Percentiles rank a stretch among this genome's conserved stretches.
Evolutionary conservation across 92 coral and sea anemone species (phyloP).

Genomic region (Diadumene lineata): DNA sequence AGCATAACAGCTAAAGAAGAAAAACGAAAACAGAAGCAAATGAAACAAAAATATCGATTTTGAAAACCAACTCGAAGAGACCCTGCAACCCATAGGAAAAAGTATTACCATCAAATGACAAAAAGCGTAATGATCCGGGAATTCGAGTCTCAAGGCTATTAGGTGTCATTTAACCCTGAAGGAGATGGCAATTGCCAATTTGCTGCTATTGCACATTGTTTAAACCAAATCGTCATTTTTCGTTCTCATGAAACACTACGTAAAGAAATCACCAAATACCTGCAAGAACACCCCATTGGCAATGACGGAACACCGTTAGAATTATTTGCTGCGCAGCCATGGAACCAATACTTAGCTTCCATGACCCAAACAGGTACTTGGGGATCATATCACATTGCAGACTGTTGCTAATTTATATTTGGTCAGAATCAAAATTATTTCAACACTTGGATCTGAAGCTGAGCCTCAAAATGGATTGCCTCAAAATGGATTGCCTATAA

Average conservation of each 20-base stretch:
- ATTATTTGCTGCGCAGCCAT: constrained; percentile 1
- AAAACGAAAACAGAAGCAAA: constrained; percentile 12
- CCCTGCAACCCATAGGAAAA: neutral
- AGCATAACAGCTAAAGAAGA: constrained; percentile 31
- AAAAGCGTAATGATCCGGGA: constrained; percentile 5
- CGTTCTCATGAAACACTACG: constrained; percentile 19
- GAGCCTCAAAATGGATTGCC: constrained; percentile 17
- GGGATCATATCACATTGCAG: constrained; percentile 53
- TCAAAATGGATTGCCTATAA: constrained; percentile 24
- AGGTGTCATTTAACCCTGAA: constrained; percentile 10
- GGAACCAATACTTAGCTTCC: constrained; percentile 27
- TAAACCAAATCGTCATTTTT: constrained; percentile 16
- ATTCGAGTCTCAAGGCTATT: neutral
- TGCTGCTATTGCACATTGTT: constrained; percentile 6
- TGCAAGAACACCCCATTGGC: constrained; percentile 10
- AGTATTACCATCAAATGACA: neutral
- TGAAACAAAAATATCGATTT: neutral
- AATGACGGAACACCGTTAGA: constrained; percentile 19
- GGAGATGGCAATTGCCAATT: constrained; percentile 46
- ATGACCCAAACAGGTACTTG: constrained; percentile 40
- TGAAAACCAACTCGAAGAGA: neutral
- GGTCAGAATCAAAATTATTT: neutral
- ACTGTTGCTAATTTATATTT: constrained; percentile 31
- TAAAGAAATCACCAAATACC: constrained; percentile 20
- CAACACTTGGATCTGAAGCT: constrained; percentile 15